These are phyloP conservation scores for Trissoscelio sp. DNA, from an alignment of 2,888 invertebrate species.

Conservation along the genomic window DNA sequence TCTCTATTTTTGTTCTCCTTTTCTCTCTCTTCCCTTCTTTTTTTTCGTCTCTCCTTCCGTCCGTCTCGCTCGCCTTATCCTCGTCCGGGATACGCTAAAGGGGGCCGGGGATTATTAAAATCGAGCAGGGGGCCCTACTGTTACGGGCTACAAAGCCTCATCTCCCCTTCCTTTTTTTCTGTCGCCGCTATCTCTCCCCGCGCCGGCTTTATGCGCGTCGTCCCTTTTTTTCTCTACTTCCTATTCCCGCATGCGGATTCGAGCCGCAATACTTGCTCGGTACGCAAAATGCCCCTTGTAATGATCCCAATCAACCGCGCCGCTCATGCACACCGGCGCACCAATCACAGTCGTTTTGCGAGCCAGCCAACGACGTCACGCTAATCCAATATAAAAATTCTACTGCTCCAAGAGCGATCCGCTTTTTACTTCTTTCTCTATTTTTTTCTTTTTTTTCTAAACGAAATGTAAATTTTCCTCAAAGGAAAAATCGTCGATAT, in stretches of 20 bases:
- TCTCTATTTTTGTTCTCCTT: constrained; percentile 38
- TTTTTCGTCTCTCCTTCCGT: constrained; percentile 58
- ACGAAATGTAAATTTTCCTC: neutral
- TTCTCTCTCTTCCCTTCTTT: constrained; percentile 42
- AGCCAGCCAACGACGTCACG: constrained; percentile 58
- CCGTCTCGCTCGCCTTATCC: constrained; percentile 66
- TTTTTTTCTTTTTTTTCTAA: neutral
- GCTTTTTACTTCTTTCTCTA: constrained; percentile 6
- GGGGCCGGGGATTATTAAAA: constrained; percentile 80
- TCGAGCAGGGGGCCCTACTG: constrained; percentile 73
- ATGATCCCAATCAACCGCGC: constrained; percentile 79
- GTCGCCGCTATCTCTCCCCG: constrained; percentile 45
- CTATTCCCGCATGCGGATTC: constrained; percentile 74
- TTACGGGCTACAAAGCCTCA: constrained; percentile 71
- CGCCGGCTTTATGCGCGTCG: constrained; percentile 51
- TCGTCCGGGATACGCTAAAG: constrained; percentile 75
- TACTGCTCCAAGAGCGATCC: constrained; percentile 50
- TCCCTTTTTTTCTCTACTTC: constrained; percentile 62
- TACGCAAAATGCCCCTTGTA: constrained; percentile 79
- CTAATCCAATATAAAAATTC: constrained; percentile 68
- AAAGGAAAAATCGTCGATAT: neutral
- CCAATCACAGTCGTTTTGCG: constrained; percentile 75
- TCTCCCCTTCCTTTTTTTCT: constrained; percentile 43
- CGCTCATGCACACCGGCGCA: constrained; percentile 72
- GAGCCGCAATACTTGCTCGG: constrained; percentile 74